Base-by-base conservation (phyloP, 2,113 vertebrate genomes). In the Heterotilapia buettikoferi region DNA sequence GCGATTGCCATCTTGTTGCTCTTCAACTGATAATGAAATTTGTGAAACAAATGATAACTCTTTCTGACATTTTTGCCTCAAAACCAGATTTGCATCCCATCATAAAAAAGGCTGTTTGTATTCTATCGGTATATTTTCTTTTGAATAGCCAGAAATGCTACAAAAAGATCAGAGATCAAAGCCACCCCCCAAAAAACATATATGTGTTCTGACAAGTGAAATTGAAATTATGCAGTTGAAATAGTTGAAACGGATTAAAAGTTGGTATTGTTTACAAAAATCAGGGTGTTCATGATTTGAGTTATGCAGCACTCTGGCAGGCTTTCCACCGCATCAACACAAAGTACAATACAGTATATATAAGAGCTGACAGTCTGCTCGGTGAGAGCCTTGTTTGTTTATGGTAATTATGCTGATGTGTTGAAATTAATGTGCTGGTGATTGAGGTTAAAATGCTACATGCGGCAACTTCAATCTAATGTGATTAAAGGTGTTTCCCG, bases 391-490 rank as follows among this genome's bases (percentile, higher is more conserved):
- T 24, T 86, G 84, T 93, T 93, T 94, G 92, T 93, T 93, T 83
- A 68, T 31, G 47, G 52, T 87, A 90, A 95, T 95, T 92, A 87
- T 50, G 76, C 80, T 54, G 85, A 89, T 85, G 92, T 82, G 89
- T 92, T 50, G 50, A 84, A 85, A 91, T 93, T 80, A 92, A 92
- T 84, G 76, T 38, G 71, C 68, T 11, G 5, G 56, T 92, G 92
- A 93, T 92, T 90, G 85, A 88, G 89, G 81, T 91, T 88, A 89
- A 91, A 89, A 86, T 83, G 85, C 82, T 29, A 68, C 89, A 81
- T 11, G 7, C 43, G 18, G 71, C 50, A 76, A 81, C 84, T 79
- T 76, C 31, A 80, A 16, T 90, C 84, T 92, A 86, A 92, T 89
- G 83, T 91, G 86, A 90, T 90, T 93, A 88, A 84, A 80, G 83